These are phyloP conservation scores for Arrhopalites spinosus DNA, from an alignment of 2,888 invertebrate species.

Conservation along the genomic window DNA sequence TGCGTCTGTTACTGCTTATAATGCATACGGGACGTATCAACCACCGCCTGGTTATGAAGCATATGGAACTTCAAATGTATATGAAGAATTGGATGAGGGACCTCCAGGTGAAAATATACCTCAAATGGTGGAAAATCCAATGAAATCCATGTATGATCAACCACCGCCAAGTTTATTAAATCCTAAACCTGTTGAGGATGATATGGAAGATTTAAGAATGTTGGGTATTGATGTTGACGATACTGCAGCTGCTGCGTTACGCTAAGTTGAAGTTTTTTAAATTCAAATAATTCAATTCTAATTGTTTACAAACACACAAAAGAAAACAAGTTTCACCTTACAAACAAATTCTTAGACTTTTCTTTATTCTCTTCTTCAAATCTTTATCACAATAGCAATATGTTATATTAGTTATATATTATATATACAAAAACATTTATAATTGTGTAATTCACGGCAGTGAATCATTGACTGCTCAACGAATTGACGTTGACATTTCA, in stretches of 20 bases:
- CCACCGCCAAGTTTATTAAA: neutral
- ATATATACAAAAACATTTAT: no score
- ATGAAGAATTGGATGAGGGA: conserved; percentile 48
- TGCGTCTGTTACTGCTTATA: conserved; percentile 11
- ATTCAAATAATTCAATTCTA: neutral
- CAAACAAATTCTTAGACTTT: neutral
- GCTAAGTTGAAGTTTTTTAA: conserved; percentile 26
- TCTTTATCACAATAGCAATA: no score
- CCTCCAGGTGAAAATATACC: conserved; percentile 40
- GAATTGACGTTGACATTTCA: no score
- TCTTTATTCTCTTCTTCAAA: neutral
- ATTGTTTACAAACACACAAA: neutral
- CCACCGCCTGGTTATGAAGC: conserved; percentile 26
- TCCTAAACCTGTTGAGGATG: conserved; percentile 40
- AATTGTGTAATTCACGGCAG: no score
- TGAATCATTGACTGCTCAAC: no score
- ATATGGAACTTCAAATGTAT: conserved; percentile 25
- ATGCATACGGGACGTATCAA: neutral
- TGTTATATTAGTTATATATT: no score
- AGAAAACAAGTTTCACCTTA: no score
- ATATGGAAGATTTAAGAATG: conserved; percentile 75
- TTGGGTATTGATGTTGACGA: conserved; percentile 85
- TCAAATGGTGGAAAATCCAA: neutral
- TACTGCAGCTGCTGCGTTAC: conserved; percentile 63
- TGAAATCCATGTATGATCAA: neutral